Evolutionary conservation across 2,797 vertebrate species (phyloP).

Genomic region (Halcyon chelicuti): DNA sequence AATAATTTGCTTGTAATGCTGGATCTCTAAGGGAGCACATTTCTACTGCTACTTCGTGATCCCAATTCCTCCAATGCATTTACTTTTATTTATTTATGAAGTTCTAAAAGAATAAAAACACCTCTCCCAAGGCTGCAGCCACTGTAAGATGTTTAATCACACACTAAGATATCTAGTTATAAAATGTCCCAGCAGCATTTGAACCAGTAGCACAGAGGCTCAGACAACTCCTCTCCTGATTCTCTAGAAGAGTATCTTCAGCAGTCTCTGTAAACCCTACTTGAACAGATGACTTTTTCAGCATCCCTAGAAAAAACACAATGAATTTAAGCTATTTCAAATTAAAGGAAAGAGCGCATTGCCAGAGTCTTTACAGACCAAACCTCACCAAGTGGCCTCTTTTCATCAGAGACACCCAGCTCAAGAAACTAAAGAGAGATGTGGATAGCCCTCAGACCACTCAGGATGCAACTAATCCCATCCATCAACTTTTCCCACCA

Average conservation of each 20-base stretch:
- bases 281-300: neutral
- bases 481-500: neutral
- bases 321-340: neutral
- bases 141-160: neutral
- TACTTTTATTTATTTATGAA: neutral
- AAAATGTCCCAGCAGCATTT: neutral
- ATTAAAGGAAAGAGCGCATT: neutral
- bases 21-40: neutral
- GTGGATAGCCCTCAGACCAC: neutral
- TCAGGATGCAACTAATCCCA: neutral
- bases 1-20: slow-evolving; percentile 11
- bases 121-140: neutral
- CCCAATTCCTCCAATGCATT: neutral
- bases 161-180: neutral
- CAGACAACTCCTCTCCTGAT: neutral
- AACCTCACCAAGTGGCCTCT: neutral
- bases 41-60: neutral
- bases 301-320: neutral
- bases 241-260: neutral
- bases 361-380: neutral
- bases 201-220: neutral
- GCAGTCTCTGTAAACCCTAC: neutral
- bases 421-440: neutral
- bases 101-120: neutral
- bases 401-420: neutral